phyloP scores from a whole-genome alignment of 2,888 invertebrate genomes.

The Saturnia pavonia region DNA sequence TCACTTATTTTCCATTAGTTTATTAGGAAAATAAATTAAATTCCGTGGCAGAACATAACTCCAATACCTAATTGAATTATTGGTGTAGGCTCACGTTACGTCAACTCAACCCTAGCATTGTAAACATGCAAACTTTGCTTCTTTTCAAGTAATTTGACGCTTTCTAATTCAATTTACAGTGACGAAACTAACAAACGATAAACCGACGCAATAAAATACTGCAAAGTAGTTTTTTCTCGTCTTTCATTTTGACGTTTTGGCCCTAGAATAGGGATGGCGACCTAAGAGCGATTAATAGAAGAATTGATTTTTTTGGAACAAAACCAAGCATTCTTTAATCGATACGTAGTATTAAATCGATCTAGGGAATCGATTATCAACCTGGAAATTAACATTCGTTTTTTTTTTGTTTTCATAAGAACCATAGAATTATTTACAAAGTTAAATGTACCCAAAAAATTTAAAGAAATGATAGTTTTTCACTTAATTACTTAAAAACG shows the following conservation, averaged over 20 bases:
- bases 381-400: no score
- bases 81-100: constrained; percentile 52
- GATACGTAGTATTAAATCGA: no score
- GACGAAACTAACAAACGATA: constrained; percentile 47
- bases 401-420: no score
- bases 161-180: constrained; percentile 61
- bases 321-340: no score
- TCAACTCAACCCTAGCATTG: constrained; percentile 62
- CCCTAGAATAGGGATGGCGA: neutral
- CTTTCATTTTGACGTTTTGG: neutral
- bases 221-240: constrained; percentile 28
- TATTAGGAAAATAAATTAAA: constrained; percentile 60
- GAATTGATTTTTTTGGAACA: no score
- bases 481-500: no score
- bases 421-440: no score
- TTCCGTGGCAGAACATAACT: constrained; percentile 58
- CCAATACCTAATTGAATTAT: constrained; percentile 54
- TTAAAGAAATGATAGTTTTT: no score
- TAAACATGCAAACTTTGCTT: constrained; percentile 44
- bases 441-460: no score
- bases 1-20: constrained; percentile 45
- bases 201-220: constrained; percentile 32
- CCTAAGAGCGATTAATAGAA: no score
- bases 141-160: constrained; percentile 38
- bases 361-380: no score